Conservation (phyloP, 1,140 invertebrate species). For the Drosophila nebulosa region DNA sequence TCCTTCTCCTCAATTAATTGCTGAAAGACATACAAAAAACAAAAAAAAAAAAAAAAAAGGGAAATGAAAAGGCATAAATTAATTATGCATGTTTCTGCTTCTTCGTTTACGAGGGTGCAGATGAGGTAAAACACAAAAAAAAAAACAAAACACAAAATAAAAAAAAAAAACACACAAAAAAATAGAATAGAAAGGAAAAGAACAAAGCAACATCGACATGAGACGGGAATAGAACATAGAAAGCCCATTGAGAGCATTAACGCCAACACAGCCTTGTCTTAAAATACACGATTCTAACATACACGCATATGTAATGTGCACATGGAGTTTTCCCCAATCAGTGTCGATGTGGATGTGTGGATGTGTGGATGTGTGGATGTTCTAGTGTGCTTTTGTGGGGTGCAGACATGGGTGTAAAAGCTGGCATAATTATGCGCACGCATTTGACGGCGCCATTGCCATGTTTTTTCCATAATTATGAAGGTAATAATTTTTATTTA, state of each 20-base stretch:
- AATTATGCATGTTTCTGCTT: conserved; percentile 72
- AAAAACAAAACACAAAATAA: conserved; percentile 22
- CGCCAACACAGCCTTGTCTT: conserved; percentile 68
- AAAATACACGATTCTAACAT: conserved; percentile 39
- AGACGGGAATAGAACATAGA: conserved; percentile 72
- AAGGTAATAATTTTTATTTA: conserved; percentile 80
- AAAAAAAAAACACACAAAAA: conserved; percentile 17
- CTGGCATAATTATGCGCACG: conserved; percentile 73
- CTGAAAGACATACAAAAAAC: conserved; percentile 43
- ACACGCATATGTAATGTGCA: conserved; percentile 14
- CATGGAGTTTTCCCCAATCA: conserved; percentile 45
- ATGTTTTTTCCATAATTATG: conserved; percentile 77
- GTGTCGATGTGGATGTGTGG: conserved; percentile 45
- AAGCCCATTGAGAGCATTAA: conserved; percentile 78
- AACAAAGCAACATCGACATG: conserved; percentile 45
- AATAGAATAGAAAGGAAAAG: conserved; percentile 9
- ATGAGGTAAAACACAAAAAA: conserved; percentile 27
- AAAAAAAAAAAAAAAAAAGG: conserved; percentile 22
- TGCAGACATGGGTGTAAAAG: conserved; percentile 61
- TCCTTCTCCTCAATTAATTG: conserved; percentile 76
- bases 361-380: conserved; percentile 25
- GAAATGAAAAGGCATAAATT: conserved; percentile 62
- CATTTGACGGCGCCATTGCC: conserved; percentile 62
- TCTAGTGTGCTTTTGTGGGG: conserved; percentile 27
- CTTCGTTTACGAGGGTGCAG: conserved; percentile 38